phyloP scores from a whole-genome alignment of 2,113 vertebrate genomes.

The Setophaga petechia region DNA sequence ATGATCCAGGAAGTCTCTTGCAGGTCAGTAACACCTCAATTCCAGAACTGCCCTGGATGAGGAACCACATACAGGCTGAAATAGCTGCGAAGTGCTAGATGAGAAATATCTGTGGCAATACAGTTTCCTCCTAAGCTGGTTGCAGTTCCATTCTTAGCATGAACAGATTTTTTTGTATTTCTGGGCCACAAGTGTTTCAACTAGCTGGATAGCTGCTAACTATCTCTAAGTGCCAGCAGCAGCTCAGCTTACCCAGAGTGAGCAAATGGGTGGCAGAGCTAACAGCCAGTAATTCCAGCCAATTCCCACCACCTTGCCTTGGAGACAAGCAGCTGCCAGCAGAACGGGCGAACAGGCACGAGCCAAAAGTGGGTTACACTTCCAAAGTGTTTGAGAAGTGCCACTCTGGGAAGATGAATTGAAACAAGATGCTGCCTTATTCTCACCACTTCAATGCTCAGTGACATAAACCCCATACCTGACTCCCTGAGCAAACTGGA shows the following conservation, averaged over 20 bases:
- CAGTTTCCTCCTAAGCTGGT: background rate
- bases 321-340: background rate
- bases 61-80: background rate
- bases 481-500: background rate
- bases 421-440: background rate
- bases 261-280: background rate
- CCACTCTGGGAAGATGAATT: background rate
- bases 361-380: slow-evolving; percentile 4
- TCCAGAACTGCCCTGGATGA: background rate
- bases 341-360: background rate
- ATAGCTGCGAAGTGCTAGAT: background rate
- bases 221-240: slow-evolving; percentile 35
- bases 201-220: slow-evolving; percentile 43
- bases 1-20: background rate
- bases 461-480: background rate
- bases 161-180: slow-evolving; percentile 59
- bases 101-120: background rate
- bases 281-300: slow-evolving; percentile 33
- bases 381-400: background rate
- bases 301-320: background rate
- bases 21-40: background rate
- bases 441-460: background rate
- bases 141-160: slow-evolving; percentile 37
- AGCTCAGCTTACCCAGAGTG: slow-evolving; percentile 25
- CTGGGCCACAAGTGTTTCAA: slow-evolving; percentile 28